A percentile compares a stretch with the other conserved stretches of the same genome.
These are phyloP conservation scores for Halcyon leucocephala DNA, from an alignment of 2,797 vertebrate genomes.

Conservation along the genomic window DNA sequence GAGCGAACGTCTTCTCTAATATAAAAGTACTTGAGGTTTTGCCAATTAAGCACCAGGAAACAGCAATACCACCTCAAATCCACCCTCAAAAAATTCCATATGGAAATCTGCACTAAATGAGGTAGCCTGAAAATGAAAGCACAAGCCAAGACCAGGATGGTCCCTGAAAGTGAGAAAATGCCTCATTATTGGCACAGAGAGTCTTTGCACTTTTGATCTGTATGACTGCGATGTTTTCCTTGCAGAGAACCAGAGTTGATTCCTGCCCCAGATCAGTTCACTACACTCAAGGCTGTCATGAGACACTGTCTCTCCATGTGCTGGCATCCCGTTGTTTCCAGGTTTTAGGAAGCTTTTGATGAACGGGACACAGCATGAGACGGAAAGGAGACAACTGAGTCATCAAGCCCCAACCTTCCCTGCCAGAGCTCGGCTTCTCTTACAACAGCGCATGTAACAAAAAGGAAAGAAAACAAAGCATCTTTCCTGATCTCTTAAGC, in stretches of 20 bases:
- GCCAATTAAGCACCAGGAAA: neutral
- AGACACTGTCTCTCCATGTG: neutral
- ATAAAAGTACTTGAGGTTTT: neutral
- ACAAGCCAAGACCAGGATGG: neutral
- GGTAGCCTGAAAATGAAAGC: neutral
- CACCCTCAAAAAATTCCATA: neutral
- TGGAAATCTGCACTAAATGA: neutral
- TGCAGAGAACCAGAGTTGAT: neutral
- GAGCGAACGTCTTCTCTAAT: neutral
- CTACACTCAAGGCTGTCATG: neutral
- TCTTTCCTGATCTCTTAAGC: neutral
- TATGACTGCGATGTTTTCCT: neutral
- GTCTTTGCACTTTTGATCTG: neutral
- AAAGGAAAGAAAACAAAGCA: neutral
- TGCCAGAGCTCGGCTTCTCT: neutral
- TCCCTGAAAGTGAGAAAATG: neutral
- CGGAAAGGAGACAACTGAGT: neutral
- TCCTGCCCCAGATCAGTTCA: neutral
- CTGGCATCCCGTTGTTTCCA: neutral
- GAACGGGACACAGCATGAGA: neutral
- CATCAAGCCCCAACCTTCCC: neutral
- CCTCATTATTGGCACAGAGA: neutral
- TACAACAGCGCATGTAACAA: accelerated
- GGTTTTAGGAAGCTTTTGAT: neutral
- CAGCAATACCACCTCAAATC: neutral